These are phyloP conservation scores for Spinus pinus DNA, from an alignment of 2,797 vertebrate genomes.

Conservation along the genomic window DNA sequence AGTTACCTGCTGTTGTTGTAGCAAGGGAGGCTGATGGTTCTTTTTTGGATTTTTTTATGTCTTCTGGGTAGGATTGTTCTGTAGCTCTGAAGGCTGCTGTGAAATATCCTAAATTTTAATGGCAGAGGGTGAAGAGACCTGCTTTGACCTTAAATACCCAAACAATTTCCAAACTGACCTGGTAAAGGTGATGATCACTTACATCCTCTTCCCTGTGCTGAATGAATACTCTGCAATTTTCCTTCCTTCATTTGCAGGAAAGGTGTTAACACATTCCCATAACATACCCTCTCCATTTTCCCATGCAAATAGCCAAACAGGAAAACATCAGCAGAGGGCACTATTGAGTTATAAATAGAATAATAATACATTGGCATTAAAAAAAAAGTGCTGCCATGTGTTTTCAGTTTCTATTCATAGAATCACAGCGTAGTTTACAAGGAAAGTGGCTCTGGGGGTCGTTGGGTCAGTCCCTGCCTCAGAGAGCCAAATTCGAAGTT, in stretches of 20 bases:
- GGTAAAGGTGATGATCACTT: not conserved
- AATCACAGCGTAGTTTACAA: not conserved
- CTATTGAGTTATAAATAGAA: conserved; percentile 10
- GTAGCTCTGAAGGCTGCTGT: not conserved
- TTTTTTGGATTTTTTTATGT: not conserved
- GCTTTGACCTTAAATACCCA: not conserved
- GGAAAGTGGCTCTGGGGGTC: not conserved
- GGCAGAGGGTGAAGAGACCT: not conserved
- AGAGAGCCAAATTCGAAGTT: not conserved
- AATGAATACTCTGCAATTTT: not conserved
- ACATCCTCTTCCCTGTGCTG: not conserved
- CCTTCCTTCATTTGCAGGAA: not conserved
- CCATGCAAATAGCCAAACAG: not conserved
- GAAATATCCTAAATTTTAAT: not conserved
- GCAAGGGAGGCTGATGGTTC: not conserved
- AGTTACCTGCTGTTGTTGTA: not conserved
- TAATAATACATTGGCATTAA: accelerated
- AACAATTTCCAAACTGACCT: not conserved
- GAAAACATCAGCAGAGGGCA: conserved; percentile 54
- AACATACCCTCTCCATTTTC: not conserved
- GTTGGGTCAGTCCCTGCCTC: not conserved
- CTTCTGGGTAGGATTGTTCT: not conserved
- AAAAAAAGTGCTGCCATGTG: accelerated
- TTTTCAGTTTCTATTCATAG: not conserved
- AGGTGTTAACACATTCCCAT: not conserved